These are phyloP conservation scores for Coregonus suidteri DNA, from an alignment of 2,797 vertebrate species.

Conservation along the genomic window DNA sequence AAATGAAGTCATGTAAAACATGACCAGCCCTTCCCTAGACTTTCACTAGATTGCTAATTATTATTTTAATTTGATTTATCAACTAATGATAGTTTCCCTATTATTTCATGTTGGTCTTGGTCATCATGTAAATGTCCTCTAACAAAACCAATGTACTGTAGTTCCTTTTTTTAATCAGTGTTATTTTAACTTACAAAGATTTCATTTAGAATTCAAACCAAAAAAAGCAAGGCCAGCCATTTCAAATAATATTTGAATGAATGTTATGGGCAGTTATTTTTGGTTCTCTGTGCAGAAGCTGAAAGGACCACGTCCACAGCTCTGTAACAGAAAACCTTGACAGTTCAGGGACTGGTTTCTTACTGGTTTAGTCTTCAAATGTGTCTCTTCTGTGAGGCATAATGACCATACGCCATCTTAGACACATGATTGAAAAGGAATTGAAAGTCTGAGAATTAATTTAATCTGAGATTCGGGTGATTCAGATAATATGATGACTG, in stretches of 20 bases:
- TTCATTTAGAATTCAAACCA: slow-evolving; percentile 45
- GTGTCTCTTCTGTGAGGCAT: neutral
- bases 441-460: neutral
- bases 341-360: slow-evolving; percentile 55
- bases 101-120: neutral
- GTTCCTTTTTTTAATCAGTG: neutral
- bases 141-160: neutral
- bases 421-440: neutral
- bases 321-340: slow-evolving; percentile 60
- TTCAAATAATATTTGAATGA: slow-evolving; percentile 48
- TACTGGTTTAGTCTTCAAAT: slow-evolving; percentile 24
- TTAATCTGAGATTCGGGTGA: neutral
- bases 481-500: neutral
- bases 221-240: slow-evolving; percentile 59
- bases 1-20: too few species aligned
- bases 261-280: neutral
- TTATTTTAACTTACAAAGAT: slow-evolving; percentile 42
- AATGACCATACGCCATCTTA: neutral
- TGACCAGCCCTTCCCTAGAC: too few species aligned
- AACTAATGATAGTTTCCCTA: too few species aligned
- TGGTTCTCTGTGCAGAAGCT: slow-evolving; percentile 35
- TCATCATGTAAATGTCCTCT: neutral
- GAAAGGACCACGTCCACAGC: slow-evolving; percentile 47
- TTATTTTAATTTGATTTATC: too few species aligned
- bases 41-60: too few species aligned